Conservation (phyloP, 35 echinoderm and acorn worm species). For the Apostichopus californicus region DNA sequence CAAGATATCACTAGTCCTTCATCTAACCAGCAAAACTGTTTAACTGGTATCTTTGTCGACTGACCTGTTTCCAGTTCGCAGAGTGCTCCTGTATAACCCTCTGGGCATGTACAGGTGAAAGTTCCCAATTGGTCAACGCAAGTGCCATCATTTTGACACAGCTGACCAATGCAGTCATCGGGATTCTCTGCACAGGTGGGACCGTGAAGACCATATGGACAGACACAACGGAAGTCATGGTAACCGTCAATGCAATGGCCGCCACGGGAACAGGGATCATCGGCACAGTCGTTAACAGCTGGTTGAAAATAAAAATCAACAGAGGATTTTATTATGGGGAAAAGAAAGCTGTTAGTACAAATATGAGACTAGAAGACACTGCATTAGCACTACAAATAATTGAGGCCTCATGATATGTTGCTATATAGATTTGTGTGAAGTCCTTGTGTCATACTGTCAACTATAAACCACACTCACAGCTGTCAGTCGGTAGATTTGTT, state of each 20-base stretch:
- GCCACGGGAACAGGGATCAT: conserved; percentile 53
- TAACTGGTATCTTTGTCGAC: not conserved
- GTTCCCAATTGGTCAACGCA: conserved; percentile 55
- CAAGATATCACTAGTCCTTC: no score
- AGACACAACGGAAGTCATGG: conserved; percentile 52
- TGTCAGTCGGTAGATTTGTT: no score
- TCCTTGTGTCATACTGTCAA: no score
- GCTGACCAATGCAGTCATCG: conserved; percentile 40
- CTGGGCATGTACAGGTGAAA: conserved; percentile 61
- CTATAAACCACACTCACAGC: no score
- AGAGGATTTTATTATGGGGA: not conserved
- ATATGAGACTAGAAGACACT: no score
- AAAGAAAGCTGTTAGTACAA: not conserved
- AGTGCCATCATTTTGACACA: conserved; percentile 74
- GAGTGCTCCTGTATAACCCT: conserved; percentile 62
- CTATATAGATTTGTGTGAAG: no score
- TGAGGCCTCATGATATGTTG: not conserved
- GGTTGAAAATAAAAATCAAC: not conserved
- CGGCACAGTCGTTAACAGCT: conserved; percentile 67
- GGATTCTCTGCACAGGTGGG: conserved; percentile 56
- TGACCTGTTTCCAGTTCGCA: conserved; percentile 67
- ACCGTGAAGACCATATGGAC: conserved; percentile 39
- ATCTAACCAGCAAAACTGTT: no score
- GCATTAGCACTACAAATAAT: not conserved
- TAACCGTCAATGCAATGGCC: conserved; percentile 51